Evolutionary conservation across 2,888 invertebrate species (phyloP), one percentile per base, ranked within the genome.

Genomic region (Erebia epiphron): DNA sequence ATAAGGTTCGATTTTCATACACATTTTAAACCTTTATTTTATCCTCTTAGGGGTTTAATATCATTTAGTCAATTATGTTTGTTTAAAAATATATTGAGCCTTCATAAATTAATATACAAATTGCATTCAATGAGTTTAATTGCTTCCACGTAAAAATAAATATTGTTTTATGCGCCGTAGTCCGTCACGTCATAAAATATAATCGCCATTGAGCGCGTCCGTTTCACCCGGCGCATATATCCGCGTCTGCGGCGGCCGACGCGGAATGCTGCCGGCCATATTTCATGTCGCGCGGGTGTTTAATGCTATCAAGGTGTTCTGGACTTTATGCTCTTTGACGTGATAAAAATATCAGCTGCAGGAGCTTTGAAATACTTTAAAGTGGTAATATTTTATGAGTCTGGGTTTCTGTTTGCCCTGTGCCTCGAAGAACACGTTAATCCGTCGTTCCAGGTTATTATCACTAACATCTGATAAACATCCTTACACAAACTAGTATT

Each of bases 181-280:
- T 52, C 52, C 2, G 54, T 54, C 54, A 54, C 54, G 18, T 18
- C 54, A 18, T 54, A 54, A 18, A 54, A 54, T 54, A 54, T 54
- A 18, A 54, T 18, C 1, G 18, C 10, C 10, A 18, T 54, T 18
- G 18, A 54, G 2, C 16, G 54, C 18, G 10, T 54, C 54, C 54
- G 10, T 11, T 52, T 18, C 16, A 54, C 3, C 3, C 16, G 16
- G 10, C 54, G 11, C 54, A 2, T 18, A 18, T 16, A 18, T 54
- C 2, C 9, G 54, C 10, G 7, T 1, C 50, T 5, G 50, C 16
- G 16, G 10, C 16, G 10, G 52, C 2, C 49, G 13, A 1, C 5
- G 49, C n/a, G 8, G 50, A 16, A 14, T n/a, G 50, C 50, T n/a
- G 50, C n/a, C 50, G 8, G 8, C n/a, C 52, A 52, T 52, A 52